Conservation (phyloP, 2,113 vertebrate genomes). For the Cettia cetti region DNA sequence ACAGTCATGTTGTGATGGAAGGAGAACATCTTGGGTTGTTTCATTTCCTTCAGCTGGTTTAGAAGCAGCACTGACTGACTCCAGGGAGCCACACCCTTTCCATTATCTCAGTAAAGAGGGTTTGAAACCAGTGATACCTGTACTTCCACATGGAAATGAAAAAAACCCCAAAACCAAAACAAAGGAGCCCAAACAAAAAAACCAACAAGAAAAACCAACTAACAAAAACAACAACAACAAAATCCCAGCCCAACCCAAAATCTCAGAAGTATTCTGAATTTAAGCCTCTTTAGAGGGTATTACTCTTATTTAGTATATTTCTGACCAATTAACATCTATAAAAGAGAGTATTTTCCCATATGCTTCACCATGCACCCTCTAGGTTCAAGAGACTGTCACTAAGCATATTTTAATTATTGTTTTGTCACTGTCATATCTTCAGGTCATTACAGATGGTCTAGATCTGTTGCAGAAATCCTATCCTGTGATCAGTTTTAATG, state of each 20-base stretch:
- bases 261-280: not conserved
- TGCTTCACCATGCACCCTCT: not conserved
- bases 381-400: not conserved
- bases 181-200: not conserved
- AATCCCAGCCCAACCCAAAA: not conserved
- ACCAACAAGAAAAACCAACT: not conserved
- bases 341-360: not conserved
- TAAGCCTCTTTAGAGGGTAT: not conserved
- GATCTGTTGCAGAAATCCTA: not conserved
- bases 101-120: not conserved
- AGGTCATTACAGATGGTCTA: not conserved
- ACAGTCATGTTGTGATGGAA: not conserved
- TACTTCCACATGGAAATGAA: not conserved
- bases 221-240: not conserved
- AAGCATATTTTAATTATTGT: not conserved
- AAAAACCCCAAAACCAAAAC: not conserved
- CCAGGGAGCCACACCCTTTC: not conserved
- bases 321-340: not conserved
- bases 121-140: not conserved
- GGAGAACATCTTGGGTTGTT: not conserved
- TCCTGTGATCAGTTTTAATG: not conserved
- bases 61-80: not conserved
- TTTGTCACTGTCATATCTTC: not conserved
- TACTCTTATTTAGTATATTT: not conserved
- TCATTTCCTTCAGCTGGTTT: not conserved